These are phyloP conservation scores for Aptenodytes forsteri DNA, from an alignment of 2,113 vertebrate species.

Conservation along the genomic window DNA sequence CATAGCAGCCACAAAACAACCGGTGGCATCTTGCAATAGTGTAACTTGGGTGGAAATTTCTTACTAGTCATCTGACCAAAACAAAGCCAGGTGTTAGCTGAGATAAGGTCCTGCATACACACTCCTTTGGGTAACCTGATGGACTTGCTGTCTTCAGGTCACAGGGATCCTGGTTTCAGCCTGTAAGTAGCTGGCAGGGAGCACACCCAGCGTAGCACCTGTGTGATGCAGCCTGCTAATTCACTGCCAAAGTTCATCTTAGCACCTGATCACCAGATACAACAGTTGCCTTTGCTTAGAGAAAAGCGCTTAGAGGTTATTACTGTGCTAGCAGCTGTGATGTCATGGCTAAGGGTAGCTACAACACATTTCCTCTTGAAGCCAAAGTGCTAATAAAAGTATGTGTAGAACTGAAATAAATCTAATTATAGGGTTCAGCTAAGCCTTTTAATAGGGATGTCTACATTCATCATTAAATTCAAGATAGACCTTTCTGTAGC, in stretches of 20 bases:
- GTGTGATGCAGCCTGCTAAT: neutral
- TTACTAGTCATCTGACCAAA: neutral
- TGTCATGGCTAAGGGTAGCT: neutral
- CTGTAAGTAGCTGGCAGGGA: neutral
- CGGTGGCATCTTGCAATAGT: rapidly evolving
- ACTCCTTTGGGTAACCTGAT: neutral
- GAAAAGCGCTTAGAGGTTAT: neutral
- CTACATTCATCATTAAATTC: neutral
- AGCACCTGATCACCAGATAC: neutral
- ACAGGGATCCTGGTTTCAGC: neutral
- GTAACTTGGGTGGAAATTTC: neutral
- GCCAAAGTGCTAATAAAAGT: neutral
- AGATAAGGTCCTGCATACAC: neutral
- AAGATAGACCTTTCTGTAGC: neutral
- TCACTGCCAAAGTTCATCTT: neutral
- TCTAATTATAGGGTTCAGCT: neutral
- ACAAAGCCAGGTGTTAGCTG: neutral
- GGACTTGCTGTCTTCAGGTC: neutral
- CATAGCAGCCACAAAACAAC: neutral
- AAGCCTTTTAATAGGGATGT: neutral
- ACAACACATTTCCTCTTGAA: neutral
- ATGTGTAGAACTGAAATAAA: neutral
- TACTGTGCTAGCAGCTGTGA: neutral
- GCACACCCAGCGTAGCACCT: neutral
- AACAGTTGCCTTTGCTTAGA: neutral